Base-by-base conservation (phyloP, 2,888 invertebrate genomes). In the Pterostichus madidus region DNA sequence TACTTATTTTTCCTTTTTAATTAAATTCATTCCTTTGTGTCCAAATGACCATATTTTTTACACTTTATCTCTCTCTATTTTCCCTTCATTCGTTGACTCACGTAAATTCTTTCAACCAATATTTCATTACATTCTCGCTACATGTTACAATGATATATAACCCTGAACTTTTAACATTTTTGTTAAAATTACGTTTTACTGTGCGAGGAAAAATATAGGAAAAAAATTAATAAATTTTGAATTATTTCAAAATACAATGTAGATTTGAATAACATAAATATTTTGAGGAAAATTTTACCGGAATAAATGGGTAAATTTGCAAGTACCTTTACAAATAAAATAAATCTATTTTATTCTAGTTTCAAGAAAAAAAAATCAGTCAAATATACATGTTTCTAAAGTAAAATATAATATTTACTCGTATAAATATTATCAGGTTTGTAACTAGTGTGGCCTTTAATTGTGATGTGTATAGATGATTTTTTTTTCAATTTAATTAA, bases 111-210 rank as follows among this genome's bases (percentile, higher is more conserved):
- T 71, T 44, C 71, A 44, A 35, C 71, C 71, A 71, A 71, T 35
- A 71, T 71, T 71, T 71, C 71, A 71, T 71, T 44, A 35, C 71
- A 71, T 44, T 71, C 44, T n/a, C 56, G 24, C 68, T 39, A 68
- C 68, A 68, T 71, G 35, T 35, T 68, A 56, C 15, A 56, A 17
- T 56, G 17, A 56, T 56, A 24, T 56, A 56, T 56, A 56, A 56
- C 56, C 17, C 15, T 56, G 17, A 56, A 56, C 56, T 56, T 56
- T 56, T 24, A 56, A 56, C 56, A 56, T 56, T 56, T 52, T 71
- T 44, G 17, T 15, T 39, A n/a, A 71, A n/a, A 32, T 44, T 17
- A 71, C 71, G 39, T 44, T 71, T 71, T 44, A 10, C 24, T 24
- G 24, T 24, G 0, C 13, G 8, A 7, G 4, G 5, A 8, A n/a